phyloP scores from a whole-genome alignment of 1,140 invertebrate species.

The Parapsyche elsis region DNA sequence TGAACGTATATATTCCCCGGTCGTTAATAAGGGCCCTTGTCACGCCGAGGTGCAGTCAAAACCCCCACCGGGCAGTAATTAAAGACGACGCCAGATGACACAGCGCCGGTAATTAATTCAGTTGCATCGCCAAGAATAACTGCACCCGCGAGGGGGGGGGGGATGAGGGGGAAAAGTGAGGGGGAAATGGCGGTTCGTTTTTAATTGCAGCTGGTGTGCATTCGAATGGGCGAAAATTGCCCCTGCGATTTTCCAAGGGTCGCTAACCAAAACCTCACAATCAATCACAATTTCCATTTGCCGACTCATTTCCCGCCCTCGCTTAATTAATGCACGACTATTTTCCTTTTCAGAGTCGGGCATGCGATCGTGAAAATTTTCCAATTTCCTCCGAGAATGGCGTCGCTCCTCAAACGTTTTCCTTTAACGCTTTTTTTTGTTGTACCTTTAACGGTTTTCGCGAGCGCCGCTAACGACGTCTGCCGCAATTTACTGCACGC shows the following conservation, averaged over 20 bases:
- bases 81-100: constrained; percentile 35
- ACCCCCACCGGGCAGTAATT: constrained; percentile 17
- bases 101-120: constrained; percentile 35
- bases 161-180: not conserved
- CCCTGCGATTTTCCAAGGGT: not conserved
- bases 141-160: not conserved
- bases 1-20: not conserved
- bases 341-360: no score
- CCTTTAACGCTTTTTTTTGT: no score
- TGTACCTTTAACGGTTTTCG: no score
- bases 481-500: not conserved
- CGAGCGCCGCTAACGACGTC: no score
- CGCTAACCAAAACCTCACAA: not conserved
- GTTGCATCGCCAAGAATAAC: constrained; percentile 7
- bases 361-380: no score
- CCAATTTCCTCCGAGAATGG: no score
- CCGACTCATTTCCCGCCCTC: not conserved
- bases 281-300: constrained; percentile 11
- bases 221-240: not conserved
- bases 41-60: not conserved
- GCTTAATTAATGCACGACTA: no score
- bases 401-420: no score
- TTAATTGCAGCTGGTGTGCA: constrained; percentile 10
- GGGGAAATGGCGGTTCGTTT: not conserved
- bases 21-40: not conserved